phyloP scores from a whole-genome alignment of 2,797 vertebrate genomes.

The Oreochromis mossambicus region DNA sequence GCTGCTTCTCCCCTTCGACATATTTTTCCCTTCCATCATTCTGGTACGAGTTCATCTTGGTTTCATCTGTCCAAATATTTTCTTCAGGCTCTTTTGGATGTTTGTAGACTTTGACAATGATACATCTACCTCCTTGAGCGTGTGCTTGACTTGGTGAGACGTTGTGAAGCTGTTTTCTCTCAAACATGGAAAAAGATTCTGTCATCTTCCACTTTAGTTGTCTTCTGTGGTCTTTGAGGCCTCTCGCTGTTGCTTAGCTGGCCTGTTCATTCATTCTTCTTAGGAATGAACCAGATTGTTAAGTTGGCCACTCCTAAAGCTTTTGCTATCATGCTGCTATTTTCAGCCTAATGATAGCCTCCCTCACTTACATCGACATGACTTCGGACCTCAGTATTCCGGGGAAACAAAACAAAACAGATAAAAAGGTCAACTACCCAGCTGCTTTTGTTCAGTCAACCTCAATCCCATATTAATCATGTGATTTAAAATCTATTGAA shows the following conservation, averaged over 20 bases:
- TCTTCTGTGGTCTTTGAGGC: background rate
- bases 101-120: background rate
- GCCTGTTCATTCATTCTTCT: background rate
- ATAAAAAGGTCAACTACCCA: background rate
- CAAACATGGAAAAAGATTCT: background rate
- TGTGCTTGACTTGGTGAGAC: background rate
- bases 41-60: background rate
- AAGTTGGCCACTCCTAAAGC: background rate
- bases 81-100: background rate
- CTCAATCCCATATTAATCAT: background rate
- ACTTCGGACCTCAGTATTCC: background rate
- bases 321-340: background rate
- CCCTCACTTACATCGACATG: background rate
- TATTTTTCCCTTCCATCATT: background rate
- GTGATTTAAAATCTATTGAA: background rate
- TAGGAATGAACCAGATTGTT: background rate
- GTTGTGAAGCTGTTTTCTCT: accelerated
- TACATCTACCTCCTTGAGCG: background rate
- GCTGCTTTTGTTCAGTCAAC: background rate
- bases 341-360: background rate
- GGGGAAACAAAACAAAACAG: background rate
- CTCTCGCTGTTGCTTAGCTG: background rate
- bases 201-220: background rate
- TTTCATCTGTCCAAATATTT: background rate
- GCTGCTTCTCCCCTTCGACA: background rate